Percentiles rank a stretch among this genome's conserved stretches.
phyloP scores from a whole-genome alignment of 2,888 invertebrate species.

The Melinaea marsaeus region DNA sequence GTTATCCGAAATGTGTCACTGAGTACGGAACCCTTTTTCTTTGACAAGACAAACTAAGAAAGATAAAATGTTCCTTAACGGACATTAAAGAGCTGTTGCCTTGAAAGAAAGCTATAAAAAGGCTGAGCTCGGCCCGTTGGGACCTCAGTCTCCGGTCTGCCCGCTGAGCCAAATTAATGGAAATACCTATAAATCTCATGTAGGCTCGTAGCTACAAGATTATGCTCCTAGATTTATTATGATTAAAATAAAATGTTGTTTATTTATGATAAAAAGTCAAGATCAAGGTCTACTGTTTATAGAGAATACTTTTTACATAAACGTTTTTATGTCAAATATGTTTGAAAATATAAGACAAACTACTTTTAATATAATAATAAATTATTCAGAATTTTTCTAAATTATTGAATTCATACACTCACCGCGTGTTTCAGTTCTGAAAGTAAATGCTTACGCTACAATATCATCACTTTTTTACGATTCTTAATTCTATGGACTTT shows the following conservation, averaged over 20 bases:
- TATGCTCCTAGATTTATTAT: constrained; percentile 2
- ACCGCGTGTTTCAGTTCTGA: no score
- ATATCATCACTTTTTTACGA: background rate
- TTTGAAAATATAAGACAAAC: constrained; percentile 10
- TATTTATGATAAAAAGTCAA: background rate
- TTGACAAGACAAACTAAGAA: constrained; percentile 67
- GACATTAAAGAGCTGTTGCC: constrained; percentile 69
- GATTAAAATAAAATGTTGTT: no score
- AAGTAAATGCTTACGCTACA: background rate
- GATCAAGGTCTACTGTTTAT: no score
- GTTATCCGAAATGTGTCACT: constrained; percentile 66
- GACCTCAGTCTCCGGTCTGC: constrained; percentile 42
- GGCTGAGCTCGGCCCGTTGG: constrained; percentile 52
- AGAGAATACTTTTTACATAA: no score
- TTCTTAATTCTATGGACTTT: constrained; percentile 42
- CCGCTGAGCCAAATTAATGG: constrained; percentile 61
- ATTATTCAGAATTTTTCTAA: no score
- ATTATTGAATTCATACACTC: no score
- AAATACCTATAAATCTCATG: constrained; percentile 49
- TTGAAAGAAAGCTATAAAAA: constrained; percentile 67
- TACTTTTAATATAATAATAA: background rate
- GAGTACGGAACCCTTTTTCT: constrained; percentile 69
- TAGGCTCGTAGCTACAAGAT: constrained; percentile 7
- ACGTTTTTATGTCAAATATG: background rate
- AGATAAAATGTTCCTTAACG: constrained; percentile 73